A percentile compares a stretch with the other conserved stretches of the same genome.
phyloP scores from a whole-genome alignment of 2,888 invertebrate species.

The Uloborus plumipes region DNA sequence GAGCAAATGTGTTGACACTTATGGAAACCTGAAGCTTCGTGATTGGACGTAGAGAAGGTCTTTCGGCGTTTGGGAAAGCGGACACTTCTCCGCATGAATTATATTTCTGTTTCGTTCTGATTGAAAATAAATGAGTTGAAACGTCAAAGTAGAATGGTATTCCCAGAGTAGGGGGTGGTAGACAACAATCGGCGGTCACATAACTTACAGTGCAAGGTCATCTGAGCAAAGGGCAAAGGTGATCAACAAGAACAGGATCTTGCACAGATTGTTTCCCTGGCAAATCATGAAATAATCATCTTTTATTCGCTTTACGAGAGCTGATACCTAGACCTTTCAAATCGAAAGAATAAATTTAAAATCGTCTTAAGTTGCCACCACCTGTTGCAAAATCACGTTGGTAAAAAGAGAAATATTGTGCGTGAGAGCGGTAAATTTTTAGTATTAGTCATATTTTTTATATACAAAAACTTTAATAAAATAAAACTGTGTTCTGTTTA shows the following conservation, averaged over 20 bases:
- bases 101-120: too few species aligned
- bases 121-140: background rate
- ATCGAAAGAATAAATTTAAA: slow-evolving; percentile 23
- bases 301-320: slow-evolving; percentile 30
- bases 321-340: slow-evolving; percentile 27
- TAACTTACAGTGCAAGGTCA: slow-evolving; percentile 49
- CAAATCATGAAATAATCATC: slow-evolving; percentile 38
- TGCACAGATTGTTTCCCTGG: slow-evolving; percentile 21
- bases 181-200: slow-evolving; percentile 55
- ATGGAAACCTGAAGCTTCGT: too few species aligned
- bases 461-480: too few species aligned
- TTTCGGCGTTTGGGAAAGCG: too few species aligned
- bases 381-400: background rate
- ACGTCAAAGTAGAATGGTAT: slow-evolving; percentile 40
- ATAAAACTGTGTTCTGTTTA: too few species aligned
- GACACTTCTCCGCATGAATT: too few species aligned
- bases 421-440: background rate
- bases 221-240: slow-evolving; percentile 42
- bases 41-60: too few species aligned
- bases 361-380: slow-evolving; percentile 15
- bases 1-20: too few species aligned
- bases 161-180: slow-evolving; percentile 35
- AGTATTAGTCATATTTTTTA: background rate
- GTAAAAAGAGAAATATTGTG: background rate
- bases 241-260: slow-evolving; percentile 40